phyloP scores from a whole-genome alignment of 1,140 invertebrate genomes.

The Drosophila lowei region DNA sequence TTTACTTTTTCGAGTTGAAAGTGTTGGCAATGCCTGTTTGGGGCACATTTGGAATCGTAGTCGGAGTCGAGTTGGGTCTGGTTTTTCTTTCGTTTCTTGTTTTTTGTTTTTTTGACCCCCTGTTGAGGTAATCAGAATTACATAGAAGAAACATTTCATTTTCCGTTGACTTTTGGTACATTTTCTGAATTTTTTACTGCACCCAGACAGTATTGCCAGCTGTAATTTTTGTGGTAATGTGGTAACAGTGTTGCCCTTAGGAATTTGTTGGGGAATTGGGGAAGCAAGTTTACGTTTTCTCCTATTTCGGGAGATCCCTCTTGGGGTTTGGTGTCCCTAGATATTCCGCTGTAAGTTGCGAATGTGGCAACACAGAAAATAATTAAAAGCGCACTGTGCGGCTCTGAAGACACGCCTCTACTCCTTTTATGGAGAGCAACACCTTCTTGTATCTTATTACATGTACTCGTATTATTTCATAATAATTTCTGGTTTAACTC shows the following conservation, averaged over 20 bases:
- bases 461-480: constrained; percentile 22
- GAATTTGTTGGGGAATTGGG: no score
- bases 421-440: constrained; percentile 3
- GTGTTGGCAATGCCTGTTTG: constrained; percentile 46
- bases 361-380: no score
- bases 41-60: constrained; percentile 5
- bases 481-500: constrained; percentile 25
- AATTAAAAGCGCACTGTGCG: neutral
- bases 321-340: no score
- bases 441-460: constrained; percentile 4
- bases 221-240: no score
- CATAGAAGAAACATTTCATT: constrained; percentile 26
- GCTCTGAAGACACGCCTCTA: neutral
- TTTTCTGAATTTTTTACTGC: no score
- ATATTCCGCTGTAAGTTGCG: neutral
- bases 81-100: constrained; percentile 5
- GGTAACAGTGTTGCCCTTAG: no score
- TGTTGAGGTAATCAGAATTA: constrained; percentile 62
- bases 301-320: no score
- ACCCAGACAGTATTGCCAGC: no score
- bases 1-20: constrained; percentile 40
- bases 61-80: neutral
- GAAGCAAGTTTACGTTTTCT: no score
- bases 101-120: constrained; percentile 2
- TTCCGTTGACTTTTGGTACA: constrained; percentile 9